A percentile compares a stretch with the other conserved stretches of the same genome.
Evolutionary conservation across 2,888 invertebrate species (phyloP).

Genomic region (Steinernema scapterisci): DNA sequence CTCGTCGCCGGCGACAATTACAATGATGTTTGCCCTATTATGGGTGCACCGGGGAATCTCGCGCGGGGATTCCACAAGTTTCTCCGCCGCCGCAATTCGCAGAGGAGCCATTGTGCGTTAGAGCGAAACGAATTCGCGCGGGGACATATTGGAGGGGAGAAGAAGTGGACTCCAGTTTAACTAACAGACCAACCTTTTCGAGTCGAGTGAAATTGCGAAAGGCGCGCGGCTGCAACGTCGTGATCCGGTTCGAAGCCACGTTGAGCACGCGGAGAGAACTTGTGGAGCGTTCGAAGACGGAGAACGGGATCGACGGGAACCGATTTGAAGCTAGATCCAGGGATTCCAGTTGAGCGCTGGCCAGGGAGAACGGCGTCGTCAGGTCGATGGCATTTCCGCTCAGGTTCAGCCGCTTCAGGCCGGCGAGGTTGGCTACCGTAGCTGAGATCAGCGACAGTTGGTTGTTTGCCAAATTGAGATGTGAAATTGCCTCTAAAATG

Average conservation of each 20-base stretch:
- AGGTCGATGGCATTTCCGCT: conserved; percentile 49
- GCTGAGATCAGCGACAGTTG: conserved; percentile 49
- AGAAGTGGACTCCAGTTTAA: conserved; percentile 15
- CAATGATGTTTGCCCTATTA: conserved; percentile 31
- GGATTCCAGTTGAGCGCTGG: conserved; percentile 37
- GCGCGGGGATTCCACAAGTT: conserved; percentile 22
- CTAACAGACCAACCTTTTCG: conserved; percentile 52
- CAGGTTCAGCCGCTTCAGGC: conserved; percentile 57
- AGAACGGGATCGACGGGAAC: conserved; percentile 39
- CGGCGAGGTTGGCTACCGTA: conserved; percentile 46
- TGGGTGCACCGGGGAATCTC: neutral
- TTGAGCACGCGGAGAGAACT: conserved; percentile 52
- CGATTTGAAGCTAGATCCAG: conserved; percentile 42
- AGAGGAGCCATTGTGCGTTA: conserved; percentile 11
- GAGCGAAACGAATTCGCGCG: conserved; percentile 21
- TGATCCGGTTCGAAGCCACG: conserved; percentile 51
- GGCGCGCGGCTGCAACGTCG: conserved; percentile 37
- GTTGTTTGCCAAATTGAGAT: conserved; percentile 57
- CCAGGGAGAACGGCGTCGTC: conserved; percentile 43
- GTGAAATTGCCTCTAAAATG: conserved; percentile 49
- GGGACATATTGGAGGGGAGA: neutral
- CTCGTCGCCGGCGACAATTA: conserved; percentile 14
- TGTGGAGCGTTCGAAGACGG: conserved; percentile 42
- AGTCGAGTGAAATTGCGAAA: conserved; percentile 54
- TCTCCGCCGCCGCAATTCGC: neutral